Base-by-base conservation (phyloP, 2,113 vertebrate species). In the Bothrops jararaca region DNA sequence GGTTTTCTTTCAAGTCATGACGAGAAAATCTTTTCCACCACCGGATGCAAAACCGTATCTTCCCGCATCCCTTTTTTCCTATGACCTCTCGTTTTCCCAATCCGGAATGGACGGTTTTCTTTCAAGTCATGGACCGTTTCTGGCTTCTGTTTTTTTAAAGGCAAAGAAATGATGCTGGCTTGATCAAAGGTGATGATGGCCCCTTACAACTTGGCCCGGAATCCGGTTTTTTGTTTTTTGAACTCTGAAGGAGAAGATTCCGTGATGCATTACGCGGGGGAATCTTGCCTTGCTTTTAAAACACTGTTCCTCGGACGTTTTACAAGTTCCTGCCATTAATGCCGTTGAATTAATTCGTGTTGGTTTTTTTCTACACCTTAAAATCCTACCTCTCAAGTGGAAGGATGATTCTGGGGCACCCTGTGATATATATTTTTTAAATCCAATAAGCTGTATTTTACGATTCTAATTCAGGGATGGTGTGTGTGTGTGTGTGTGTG, bases 31-130 rank as follows among this genome's bases (percentile, higher is more conserved):
- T n/a, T n/a, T n/a, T 99, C 99, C 64, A 98, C 97, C 74, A 99
- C 98, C 0, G 99, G 99, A 94, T 99, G 99, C 95, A 99, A 99
- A 96, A 97, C 97, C 0, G 97, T 99, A 50, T 94, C 98, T 1
- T 98, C 98, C 89, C 98, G 99, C 69, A 97, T 99, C 42, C 96
- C 97, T 93, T 96, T 98, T 92, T 98, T 98, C 94, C 96, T 99
- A 15, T 99, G 98, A 98, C 22, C 52, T 0, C 22, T 80, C n/a
- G 1, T 42, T n/a, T 23, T 50, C 45, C 45, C 48, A 0, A 1
- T 26, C 57, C 12, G 13, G 86, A 56, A 88, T 20, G 18, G 29
- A 42, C 22, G 7, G 88, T 10, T 57, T 39, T 22, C 53, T 12
- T 24, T 12, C 54, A 57, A 53, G 18, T 3, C 6, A 34, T 9